Percentiles rank a stretch among this genome's conserved stretches.
These are phyloP conservation scores for Epicampocera succincta DNA, from an alignment of 2,888 invertebrate genomes.

Conservation along the genomic window DNA sequence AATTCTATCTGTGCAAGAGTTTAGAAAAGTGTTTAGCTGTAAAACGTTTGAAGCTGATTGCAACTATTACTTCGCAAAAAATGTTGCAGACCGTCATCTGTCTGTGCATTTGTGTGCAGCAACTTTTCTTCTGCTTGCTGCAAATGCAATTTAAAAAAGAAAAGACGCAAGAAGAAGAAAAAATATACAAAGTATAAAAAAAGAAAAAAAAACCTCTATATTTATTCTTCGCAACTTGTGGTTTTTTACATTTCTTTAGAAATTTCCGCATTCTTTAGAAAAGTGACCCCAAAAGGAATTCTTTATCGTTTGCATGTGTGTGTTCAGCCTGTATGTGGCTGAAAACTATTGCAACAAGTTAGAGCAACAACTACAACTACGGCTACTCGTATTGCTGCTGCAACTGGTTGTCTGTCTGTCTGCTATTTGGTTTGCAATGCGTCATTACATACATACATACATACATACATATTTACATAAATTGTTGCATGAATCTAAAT, in stretches of 20 bases:
- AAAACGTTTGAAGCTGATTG: conserved; percentile 21
- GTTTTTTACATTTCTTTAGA: conserved; percentile 75
- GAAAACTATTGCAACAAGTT: conserved; percentile 30
- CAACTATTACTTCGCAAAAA: conserved; percentile 40
- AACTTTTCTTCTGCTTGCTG: background rate
- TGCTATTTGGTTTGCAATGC: conserved; percentile 47
- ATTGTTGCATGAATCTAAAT: conserved; percentile 55
- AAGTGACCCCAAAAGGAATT: conserved; percentile 74
- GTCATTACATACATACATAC: conserved; percentile 63
- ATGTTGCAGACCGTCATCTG: conserved; percentile 47
- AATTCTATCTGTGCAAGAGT: conserved; percentile 12
- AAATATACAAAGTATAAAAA: background rate
- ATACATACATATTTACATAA: conserved; percentile 65
- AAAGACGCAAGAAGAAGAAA: conserved; percentile 24
- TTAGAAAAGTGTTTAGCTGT: background rate
- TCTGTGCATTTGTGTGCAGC: conserved; percentile 19
- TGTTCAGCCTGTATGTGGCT: conserved; percentile 23
- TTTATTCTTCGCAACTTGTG: conserved; percentile 78
- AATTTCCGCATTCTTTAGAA: conserved; percentile 79
- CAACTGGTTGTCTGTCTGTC: conserved; percentile 5
- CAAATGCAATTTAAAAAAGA: conserved; percentile 11
- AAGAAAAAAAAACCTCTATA: conserved; percentile 66
- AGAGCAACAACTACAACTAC: conserved; percentile 17
- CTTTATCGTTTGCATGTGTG: conserved; percentile 42
- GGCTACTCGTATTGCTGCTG: background rate